phyloP scores from a whole-genome alignment of 37 sponge, comb jelly and placozoan genomes.

The Geodia barretti region DNA sequence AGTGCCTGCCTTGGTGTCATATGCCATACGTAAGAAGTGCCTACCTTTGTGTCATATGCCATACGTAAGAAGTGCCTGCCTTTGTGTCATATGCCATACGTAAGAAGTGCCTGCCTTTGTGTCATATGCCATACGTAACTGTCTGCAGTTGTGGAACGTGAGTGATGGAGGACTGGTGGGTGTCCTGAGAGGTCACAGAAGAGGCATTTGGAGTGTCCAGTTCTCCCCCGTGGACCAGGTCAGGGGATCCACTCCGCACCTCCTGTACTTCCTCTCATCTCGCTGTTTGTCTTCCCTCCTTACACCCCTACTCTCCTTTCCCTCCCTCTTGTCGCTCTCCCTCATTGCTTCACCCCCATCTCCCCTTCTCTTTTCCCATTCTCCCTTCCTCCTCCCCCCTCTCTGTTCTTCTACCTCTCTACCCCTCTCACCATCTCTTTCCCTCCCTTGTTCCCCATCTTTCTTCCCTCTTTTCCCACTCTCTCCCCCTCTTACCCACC shows the following conservation, averaged over 20 bases:
- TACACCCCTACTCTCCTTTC: no score
- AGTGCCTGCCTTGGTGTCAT: no score
- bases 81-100: no score
- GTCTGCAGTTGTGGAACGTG: conserved; percentile 75
- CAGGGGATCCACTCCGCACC: no score
- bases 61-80: no score
- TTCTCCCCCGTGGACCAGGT: conserved; percentile 97
- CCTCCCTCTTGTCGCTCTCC: not conserved
- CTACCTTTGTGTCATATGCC: not conserved
- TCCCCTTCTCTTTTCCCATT: not conserved
- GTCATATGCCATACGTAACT: no score
- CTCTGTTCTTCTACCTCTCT: conserved; percentile 5
- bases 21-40: no score
- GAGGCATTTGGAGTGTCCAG: conserved; percentile 92
- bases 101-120: no score
- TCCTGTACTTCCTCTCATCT: no score
- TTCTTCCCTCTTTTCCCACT: not conserved
- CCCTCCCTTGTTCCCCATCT: not conserved
- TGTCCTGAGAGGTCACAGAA: conserved; percentile 81
- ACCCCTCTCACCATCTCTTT: conserved; percentile 9
- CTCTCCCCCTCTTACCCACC: not conserved
- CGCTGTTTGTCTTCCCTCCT: no score
- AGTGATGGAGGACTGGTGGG: conserved; percentile 66
- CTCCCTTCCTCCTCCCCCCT: not conserved
- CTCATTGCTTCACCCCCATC: not conserved